phyloP scores from a whole-genome alignment of 2,888 invertebrate species.

The Ophonus ardosiacus region DNA sequence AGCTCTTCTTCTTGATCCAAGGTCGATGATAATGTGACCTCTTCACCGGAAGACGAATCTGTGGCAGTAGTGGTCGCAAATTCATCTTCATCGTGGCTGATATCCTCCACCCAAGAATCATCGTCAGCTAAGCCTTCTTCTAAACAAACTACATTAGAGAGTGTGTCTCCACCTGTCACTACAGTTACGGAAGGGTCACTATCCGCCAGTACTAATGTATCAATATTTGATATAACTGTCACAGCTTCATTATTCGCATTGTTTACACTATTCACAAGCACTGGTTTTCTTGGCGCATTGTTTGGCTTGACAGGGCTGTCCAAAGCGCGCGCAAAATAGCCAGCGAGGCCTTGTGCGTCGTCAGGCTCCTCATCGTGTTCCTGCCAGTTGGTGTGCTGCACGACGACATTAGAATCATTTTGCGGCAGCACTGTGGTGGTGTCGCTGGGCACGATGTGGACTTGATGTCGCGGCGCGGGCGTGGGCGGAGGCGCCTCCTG shows the following conservation, averaged over 20 bases:
- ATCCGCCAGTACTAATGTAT: constrained; percentile 70
- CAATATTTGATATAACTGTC: constrained; percentile 63
- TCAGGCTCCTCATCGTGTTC: constrained; percentile 73
- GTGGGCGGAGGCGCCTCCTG: constrained; percentile 79
- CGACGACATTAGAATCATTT: constrained; percentile 76
- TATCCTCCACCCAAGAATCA: constrained; percentile 94
- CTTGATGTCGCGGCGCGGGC: constrained; percentile 76
- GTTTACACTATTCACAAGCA: constrained; percentile 63
- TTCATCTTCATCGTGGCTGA: constrained; percentile 87
- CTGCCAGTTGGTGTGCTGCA: constrained; percentile 83
- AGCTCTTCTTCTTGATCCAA: constrained; percentile 88
- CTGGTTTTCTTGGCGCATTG: constrained; percentile 65
- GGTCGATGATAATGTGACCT: constrained; percentile 79
- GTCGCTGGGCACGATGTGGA: constrained; percentile 87
- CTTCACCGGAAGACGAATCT: constrained; percentile 84
- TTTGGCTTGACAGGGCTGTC: constrained; percentile 70
- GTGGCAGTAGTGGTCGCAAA: constrained; percentile 80
- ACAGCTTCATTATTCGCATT: constrained; percentile 65
- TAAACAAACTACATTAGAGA: constrained; percentile 85
- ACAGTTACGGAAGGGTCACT: constrained; percentile 77
- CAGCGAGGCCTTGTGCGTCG: constrained; percentile 69
- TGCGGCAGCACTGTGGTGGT: constrained; percentile 84
- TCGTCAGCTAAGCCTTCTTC: constrained; percentile 94
- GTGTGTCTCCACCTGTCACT: constrained; percentile 83
- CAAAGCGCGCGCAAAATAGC: constrained; percentile 75